phyloP scores from a whole-genome alignment of 2,113 vertebrate species.

The Myiagra hebetior region DNA sequence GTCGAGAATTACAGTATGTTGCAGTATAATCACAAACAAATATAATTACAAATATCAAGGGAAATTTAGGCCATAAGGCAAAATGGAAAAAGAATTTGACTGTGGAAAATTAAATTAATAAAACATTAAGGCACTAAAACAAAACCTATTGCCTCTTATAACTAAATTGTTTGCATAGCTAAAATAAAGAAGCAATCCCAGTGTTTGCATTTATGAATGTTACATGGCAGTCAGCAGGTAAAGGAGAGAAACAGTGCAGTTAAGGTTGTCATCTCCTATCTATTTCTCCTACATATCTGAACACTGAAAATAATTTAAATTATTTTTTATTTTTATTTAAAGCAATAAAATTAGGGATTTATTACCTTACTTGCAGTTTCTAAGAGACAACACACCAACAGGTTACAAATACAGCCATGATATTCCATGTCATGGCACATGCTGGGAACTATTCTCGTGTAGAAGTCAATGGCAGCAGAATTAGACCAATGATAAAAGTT shows the following conservation, averaged over 20 bases:
- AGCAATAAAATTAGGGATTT: background rate
- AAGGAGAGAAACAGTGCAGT: background rate
- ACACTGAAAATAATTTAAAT: background rate
- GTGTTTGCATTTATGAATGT: constrained; percentile 37
- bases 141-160: constrained; percentile 19
- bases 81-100: constrained; percentile 40
- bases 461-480: background rate
- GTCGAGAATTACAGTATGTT: background rate
- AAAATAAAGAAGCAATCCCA: constrained; percentile 38
- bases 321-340: constrained; percentile 27
- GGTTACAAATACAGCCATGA: background rate
- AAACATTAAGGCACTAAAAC: constrained; percentile 40
- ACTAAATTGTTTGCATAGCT: constrained; percentile 39
- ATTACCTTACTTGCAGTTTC: background rate
- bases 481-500: background rate
- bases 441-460: background rate
- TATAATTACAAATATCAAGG: constrained; percentile 49
- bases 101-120: constrained; percentile 64
- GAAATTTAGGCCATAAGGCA: constrained; percentile 43
- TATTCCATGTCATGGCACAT: background rate
- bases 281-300: background rate
- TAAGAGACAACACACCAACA: background rate
- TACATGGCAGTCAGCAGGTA: background rate
- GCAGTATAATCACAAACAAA: constrained; percentile 46
- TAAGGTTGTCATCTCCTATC: background rate